These are phyloP conservation scores for Rhinichthys osculus DNA, from an alignment of 2,797 vertebrate genomes.

Conservation along the genomic window DNA sequence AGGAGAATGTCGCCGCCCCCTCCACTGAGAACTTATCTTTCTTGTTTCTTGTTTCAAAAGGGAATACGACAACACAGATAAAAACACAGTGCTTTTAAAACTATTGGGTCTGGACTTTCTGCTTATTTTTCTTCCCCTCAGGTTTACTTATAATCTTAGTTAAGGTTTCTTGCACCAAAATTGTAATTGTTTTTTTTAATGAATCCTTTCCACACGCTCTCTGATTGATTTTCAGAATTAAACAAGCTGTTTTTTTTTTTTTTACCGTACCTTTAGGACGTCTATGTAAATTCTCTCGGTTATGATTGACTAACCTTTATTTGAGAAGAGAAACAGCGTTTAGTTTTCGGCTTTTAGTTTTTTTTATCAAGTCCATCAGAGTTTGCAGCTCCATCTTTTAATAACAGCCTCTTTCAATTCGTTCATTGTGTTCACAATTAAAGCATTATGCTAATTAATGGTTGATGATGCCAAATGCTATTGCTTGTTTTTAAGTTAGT, in stretches of 20 bases:
- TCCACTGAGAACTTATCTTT: neutral
- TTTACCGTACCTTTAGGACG: neutral
- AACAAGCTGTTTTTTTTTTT: neutral
- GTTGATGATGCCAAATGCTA: neutral
- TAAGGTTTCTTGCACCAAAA: neutral
- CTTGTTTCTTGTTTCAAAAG: neutral
- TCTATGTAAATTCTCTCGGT: neutral
- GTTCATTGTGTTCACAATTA: neutral
- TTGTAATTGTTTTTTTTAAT: neutral
- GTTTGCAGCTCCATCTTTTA: neutral
- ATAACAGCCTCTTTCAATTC: neutral
- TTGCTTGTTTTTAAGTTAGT: neutral
- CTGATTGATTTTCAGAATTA: conserved; percentile 1
- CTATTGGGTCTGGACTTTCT: neutral
- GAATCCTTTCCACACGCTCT: neutral
- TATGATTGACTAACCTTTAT: neutral
- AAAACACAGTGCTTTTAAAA: neutral
- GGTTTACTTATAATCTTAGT: neutral
- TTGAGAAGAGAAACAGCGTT: neutral
- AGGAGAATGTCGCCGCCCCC: neutral
- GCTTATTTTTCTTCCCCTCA: neutral
- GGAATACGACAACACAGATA: neutral
- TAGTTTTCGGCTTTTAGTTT: neutral
- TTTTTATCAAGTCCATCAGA: neutral
- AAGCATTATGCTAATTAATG: neutral